Evolutionary conservation across 2,888 invertebrate species (phyloP), one percentile per base, ranked within the genome.

Genomic region (Drosophila sordidapex): DNA sequence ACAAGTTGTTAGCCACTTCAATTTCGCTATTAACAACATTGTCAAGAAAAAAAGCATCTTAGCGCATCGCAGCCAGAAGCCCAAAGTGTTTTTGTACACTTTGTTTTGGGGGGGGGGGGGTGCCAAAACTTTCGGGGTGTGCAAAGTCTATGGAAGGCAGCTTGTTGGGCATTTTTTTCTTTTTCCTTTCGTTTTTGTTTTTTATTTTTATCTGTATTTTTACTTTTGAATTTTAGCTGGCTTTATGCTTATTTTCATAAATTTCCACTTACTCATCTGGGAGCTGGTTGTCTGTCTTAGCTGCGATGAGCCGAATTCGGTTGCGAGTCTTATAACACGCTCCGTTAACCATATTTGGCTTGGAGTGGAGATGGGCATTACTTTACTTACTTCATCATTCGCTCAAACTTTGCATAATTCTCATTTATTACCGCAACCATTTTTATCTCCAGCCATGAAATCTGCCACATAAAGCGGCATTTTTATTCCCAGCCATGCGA

Each of bases 1-100:
- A 70, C 80, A 85, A 89, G 89, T 85, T 89, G 89, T 76, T 89
- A 78, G 71, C 87, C 89, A 89, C 89, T 89, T 89, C 80, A 82
- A 89, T 89, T 76, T 69, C 71, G 77, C 72, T 84, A 89, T 86
- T 86, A 88, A 88, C 89, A 86, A 71, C 85, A 80, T 81, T 80
- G 76, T 71, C 67, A 67, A 48, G 58, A 56, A 61, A 25, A 29
- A 61, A 58, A 59, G 54, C 66, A 75, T 75, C 80, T 63, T 58
- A 62, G 49, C 75, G 60, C 65, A 66, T 68, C 53, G 21, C 51
- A 40, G 57, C 58, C 58, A 46, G 59, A 64, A 49, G 59, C 70
- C 74, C 53, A 40, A 79, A 75, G 60, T 70, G 60, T 53, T 58
- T 75, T 33, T 57, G 3, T 31, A 15, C 10, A 49, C 58, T 62